Base-by-base conservation (phyloP, 2,797 vertebrate species). In the Lacerta viridis region DNA sequence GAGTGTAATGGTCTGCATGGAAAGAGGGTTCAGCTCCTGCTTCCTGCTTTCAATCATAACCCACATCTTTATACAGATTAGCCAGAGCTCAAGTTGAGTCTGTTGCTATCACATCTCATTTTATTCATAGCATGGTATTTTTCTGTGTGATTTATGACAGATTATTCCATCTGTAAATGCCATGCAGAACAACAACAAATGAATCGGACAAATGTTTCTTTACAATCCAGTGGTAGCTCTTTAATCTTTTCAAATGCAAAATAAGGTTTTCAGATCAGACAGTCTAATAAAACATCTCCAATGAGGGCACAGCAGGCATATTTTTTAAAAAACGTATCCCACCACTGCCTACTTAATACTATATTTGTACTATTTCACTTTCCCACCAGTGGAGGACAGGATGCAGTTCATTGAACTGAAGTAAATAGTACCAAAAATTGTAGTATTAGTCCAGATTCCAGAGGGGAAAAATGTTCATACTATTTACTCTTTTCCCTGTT, bases 211-310 rank as follows among this genome's bases (percentile, higher is more conserved):
- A 89, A 20, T n/a, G 36, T 61, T 89, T 81, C 86, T 93, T 92
- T 92, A 86, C 88, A 89, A 90, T 90, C 87, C 87, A 89, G 88
- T 0, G 69, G 27, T n/a, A 68, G 8, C 71, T 85, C 85, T 91
- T 93, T 91, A 89, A 92, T 88, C 81, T 93, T 90, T 90, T 92
- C 74, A 92, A 91, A 92, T 74, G 43, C n/a, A 80, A 80, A 76
- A 84, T 77, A 78, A 81, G 78, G 59, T 78, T 94, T 92, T 85
- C 83, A 94, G 88, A 87, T 76, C 82, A 88, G 87, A 81, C 86
- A 91, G 88, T 5, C 23, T 18, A 20, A 85, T 43, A 80, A 46
- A 87, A 0, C 68, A 87, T 8, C 79, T 88, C 66, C 64, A 43
- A 1, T 69, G 91, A 89, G 41, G 18, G 78, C 68, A 55, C 25